Percentiles rank a stretch among this genome's conserved stretches.
Evolutionary conservation across 2,888 invertebrate species (phyloP).

Genomic region (Lottia gigantea): DNA sequence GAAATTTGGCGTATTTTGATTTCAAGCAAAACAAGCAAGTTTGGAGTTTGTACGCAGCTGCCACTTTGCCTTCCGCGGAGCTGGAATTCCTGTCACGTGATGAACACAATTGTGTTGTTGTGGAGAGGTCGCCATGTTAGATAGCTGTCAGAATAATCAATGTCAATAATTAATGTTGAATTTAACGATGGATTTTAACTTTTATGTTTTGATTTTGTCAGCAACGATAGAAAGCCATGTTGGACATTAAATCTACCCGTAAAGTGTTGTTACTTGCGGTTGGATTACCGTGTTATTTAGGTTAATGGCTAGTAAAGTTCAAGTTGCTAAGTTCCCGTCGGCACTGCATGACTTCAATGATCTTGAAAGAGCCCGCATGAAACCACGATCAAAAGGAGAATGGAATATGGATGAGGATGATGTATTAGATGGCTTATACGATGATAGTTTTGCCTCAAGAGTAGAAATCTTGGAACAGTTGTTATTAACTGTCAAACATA

Average conservation of each 20-base stretch:
- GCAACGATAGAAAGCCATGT: too few species aligned
- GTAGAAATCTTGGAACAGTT: slow-evolving; percentile 63
- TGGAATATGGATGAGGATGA: slow-evolving; percentile 67
- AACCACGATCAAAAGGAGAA: slow-evolving; percentile 53
- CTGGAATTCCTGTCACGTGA: slow-evolving; percentile 51
- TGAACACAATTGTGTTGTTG: slow-evolving; percentile 63
- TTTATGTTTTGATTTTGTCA: too few species aligned
- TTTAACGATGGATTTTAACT: neutral
- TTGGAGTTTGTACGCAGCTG: neutral
- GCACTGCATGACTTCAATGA: slow-evolving; percentile 55
- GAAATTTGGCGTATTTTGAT: too few species aligned
- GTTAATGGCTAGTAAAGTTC: slow-evolving; percentile 52
- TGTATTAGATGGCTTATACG: slow-evolving; percentile 60
- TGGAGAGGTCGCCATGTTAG: slow-evolving; percentile 61
- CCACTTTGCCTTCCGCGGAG: slow-evolving; percentile 29
- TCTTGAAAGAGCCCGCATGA: slow-evolving; percentile 43
- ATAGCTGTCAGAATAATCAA: slow-evolving; percentile 47
- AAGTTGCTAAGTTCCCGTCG: slow-evolving; percentile 61
- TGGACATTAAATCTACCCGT: too few species aligned
- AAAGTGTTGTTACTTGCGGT: too few species aligned
- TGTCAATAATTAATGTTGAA: neutral
- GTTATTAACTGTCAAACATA: slow-evolving; percentile 58
- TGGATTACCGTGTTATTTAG: slow-evolving; percentile 4
- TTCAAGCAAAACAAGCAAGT: too few species aligned
- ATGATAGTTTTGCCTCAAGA: slow-evolving; percentile 62